Evolutionary conservation across 23 tunicate species (phyloP), one percentile per base, ranked within the genome.

Genomic region (Halocynthia roretzi): DNA sequence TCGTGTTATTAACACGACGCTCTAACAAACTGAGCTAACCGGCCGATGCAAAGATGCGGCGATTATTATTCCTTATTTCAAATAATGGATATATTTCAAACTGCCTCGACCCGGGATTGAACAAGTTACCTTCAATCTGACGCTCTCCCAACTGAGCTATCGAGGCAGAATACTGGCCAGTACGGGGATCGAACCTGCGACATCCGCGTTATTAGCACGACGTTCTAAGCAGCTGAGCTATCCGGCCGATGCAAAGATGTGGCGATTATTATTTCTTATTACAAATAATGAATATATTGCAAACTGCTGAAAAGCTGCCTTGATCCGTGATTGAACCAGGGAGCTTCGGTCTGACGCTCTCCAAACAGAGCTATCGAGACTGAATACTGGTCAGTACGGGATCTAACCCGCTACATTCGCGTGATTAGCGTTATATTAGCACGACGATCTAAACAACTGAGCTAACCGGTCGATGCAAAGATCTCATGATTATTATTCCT

Each of bases 111-210:
- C 61, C 77, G 77, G 77, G 64, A 31, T 31, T 31, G 64, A 60
- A 15, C 64, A 7, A 52, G n/a, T n/a, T n/a, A n/a, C n/a, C n/a
- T n/a, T n/a, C 77, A 72, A 61, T 72, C 77, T 72, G 53, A 72
- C 77, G 77, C 77, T 72, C 77, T 72, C 60, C 77, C 77, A 72
- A 72, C 77, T 76, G 80, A 76, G 80, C 80, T 76, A 76, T 76
- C 80, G 71, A 76, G 80, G 80, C 80, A 57, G 8, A 9, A 14
- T 57, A 14, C 12, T 57, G 62, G 62, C 62, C 62, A 57, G 62
- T 57, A 57, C 62, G 14, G 62, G 14, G 12, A 57, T 57, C 14
- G 11, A 14, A 57, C 12, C 62, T n/a, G n/a, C 14, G 14, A 14
- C 62, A 10, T 10, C 14, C 77, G 77, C 77, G 77, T 72, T 72